These are phyloP conservation scores for Sylvia atricapilla DNA, from an alignment of 2,113 vertebrate genomes.

Conservation along the genomic window DNA sequence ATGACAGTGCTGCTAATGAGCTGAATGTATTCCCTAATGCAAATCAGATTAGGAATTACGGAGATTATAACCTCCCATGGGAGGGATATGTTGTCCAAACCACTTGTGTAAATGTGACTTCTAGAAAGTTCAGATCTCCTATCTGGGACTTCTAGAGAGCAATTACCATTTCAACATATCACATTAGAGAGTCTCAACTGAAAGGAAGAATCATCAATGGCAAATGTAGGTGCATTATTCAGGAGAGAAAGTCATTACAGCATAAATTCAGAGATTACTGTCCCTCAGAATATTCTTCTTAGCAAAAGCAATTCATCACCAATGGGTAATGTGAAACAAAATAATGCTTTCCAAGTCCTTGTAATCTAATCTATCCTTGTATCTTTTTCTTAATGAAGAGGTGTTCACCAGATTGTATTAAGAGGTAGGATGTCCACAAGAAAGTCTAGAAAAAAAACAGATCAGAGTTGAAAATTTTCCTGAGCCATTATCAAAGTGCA, in stretches of 20 bases:
- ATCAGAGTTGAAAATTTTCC: neutral
- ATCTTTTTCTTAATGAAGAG: neutral
- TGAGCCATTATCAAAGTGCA: neutral
- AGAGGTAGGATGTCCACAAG: neutral
- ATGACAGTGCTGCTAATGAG: neutral
- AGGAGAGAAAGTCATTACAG: neutral
- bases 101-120: neutral
- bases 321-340: neutral
- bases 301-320: neutral
- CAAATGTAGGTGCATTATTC: neutral
- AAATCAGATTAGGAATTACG: constrained; percentile 14
- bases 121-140: neutral
- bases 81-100: neutral
- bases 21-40: neutral
- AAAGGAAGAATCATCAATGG: neutral
- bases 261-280: neutral
- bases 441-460: neutral
- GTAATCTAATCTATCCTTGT: neutral
- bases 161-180: neutral
- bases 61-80: neutral
- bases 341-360: neutral
- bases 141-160: neutral
- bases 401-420: neutral
- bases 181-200: neutral
- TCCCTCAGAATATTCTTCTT: neutral